Base-by-base conservation (phyloP, 2,113 vertebrate species). In the Alectura lathami region DNA sequence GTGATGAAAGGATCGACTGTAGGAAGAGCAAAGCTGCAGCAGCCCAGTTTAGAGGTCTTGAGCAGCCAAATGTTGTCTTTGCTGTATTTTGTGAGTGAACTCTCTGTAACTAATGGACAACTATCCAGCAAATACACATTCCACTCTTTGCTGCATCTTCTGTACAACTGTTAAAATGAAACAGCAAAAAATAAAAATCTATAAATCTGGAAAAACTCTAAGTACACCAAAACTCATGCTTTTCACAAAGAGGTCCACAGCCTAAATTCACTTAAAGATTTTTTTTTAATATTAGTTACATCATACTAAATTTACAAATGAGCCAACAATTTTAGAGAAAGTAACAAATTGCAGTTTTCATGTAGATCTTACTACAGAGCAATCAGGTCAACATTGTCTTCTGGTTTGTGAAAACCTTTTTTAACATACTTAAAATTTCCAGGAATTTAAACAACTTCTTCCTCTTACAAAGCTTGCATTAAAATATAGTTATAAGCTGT, bases 401-500 rank as follows among this genome's bases (percentile, higher is more conserved):
- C 15, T 30, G 29, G 29, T 12, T 97, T 4, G 2, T 85, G 42
- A 91, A 69, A 82, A 85, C 22, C 34, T 8, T 38, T 57, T 38
- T 72, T 76, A 62, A 81, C 26, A 13, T 1, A 17, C 22, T 51
- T 42, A 90, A 96, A 47, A 34, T 66, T 59, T 83, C 67, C 75
- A 42, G 54, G 77, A 93, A n/a, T n/a, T 89, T 72, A 29, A 51
- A 78, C 51, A n/a, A n/a, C 86, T 87, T 24, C 54, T 66, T 57
- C 79, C 54, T 56, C 45, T 79, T 67, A 24, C 38, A 72, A 75
- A 69, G 86, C 45, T 38, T 30, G 48, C 70, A 91, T 96, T 94
- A 86, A 93, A 95, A 90, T 74, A 80, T 14, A 88, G 76, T 84
- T 72, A 94, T 40, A 36, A 73, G 29, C 47, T 96, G 93, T 88